Evolutionary conservation across 2,113 vertebrate genomes (phyloP), one percentile per base, ranked within the genome.

Genomic region (Colinus virginianus): DNA sequence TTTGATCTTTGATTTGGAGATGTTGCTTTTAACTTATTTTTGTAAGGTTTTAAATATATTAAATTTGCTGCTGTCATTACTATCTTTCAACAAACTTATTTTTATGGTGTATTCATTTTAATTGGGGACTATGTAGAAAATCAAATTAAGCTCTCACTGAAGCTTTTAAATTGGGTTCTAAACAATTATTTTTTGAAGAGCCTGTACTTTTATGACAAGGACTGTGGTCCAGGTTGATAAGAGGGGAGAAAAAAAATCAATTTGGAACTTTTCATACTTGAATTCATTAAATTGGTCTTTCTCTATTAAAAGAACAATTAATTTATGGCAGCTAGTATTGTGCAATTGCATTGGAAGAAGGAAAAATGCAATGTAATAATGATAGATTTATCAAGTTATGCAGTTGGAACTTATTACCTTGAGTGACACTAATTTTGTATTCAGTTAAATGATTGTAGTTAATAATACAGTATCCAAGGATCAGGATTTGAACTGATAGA

Each of bases 281-380:
- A 95, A 78, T 91, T 78, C 69, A 84, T 93, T 94, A 87, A 82
- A 75, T 36, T 84, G 48, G 85, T 83, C 69, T 82, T 93, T 90
- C 43, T 88, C 87, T 76, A 90, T 95, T 96, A 94, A 96, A 95
- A 88, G 83, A 93, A 93, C 48, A 90, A 93, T 94, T 96, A 96
- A 94, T 90, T 90, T 86, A 90, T 76, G 72, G 61, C 76, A 90
- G 90, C 21, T 66, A 93, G 70, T 88, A 88, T 43, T 86, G 23
- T 84, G 40, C 59, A 88, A 90, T 78, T 91, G 53, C 58, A 85
- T 64, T 67, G 77, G 40, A 83, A 94, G 34, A 59, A 9, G 43
- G 20, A 68, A 84, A 96, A 95, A 66, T 78, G 38, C 61, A 76
- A 91, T 63, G 61, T 87, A 85, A 72, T 93, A 77, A 92, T 89